Conservation (phyloP, 2,797 vertebrate genomes). For the Cossypha polioptera region DNA sequence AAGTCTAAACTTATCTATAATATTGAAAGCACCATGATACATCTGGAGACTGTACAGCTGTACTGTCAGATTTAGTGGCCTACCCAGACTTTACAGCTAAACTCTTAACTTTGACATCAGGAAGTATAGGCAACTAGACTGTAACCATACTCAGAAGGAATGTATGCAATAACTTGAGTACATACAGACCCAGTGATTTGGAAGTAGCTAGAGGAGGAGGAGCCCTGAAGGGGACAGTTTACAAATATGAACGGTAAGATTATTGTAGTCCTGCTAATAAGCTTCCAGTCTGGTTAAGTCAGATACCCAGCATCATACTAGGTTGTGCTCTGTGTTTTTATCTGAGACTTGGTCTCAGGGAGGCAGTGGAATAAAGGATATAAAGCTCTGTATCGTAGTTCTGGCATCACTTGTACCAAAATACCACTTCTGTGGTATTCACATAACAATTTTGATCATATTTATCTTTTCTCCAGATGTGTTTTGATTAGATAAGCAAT, state of each 20-base stretch:
- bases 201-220: background rate
- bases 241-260: background rate
- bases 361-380: background rate
- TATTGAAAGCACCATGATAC: background rate
- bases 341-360: background rate
- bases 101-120: background rate
- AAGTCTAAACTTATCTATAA: background rate
- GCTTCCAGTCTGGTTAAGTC: background rate
- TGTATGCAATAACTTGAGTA: background rate
- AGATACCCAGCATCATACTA: background rate
- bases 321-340: background rate
- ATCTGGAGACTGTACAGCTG: background rate
- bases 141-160: background rate
- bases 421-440: background rate
- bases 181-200: background rate
- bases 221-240: background rate
- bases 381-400: background rate
- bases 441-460: background rate
- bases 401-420: background rate
- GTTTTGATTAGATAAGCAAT: background rate
- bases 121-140: background rate
- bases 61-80: background rate
- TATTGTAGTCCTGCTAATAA: background rate
- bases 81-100: background rate
- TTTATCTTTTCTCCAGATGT: background rate